Base-by-base conservation (phyloP, 1,140 invertebrate genomes). In the Ylistrum balloti region DNA sequence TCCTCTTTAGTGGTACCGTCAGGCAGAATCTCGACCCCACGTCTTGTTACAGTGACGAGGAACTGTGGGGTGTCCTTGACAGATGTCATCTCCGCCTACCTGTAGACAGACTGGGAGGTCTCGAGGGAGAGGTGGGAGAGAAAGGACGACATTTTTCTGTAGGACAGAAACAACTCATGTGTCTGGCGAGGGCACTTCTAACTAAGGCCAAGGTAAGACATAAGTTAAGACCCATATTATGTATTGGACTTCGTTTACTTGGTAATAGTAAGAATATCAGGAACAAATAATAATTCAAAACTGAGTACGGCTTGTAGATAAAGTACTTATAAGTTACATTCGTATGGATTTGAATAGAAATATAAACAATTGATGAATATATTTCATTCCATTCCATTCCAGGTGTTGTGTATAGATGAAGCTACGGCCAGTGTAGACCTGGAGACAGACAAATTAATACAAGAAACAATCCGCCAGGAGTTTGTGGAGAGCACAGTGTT, bases 11-110 rank as follows among this genome's bases (percentile, higher is more conserved):
- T 74, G 56, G 56, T 0, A 98, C 97, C 2, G 96, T 99, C 22
- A 97, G 98, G 89, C 98, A 99, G 94, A 99, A 99, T 96, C 96
- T 99, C 45, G 98, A 99, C 96, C 98, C 99, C 0, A 96, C 98
- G 33, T 96, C 96, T 33, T 97, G 97, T 94, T 94, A 95, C 88
- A 95, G 96, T 48, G 98, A 99, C 95, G 95, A 96, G 10, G 98
- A 98, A 94, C 97, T 99, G 88, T 98, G 97, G 97, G 97, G 97
- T 91, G 98, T 98, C 22, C 96, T 99, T 35, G 97, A 97, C 89
- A 97, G 97, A 94, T 98, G 98, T 93, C 97, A 98, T 92, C 96
- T 99, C 85, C 96, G 97, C 56, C 96, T 96, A n/a, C 96, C 97
- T 41, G 97, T 98, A 3, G 95, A 97, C 91, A 91, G 90, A 85